Evolutionary conservation across 2,113 vertebrate genomes (phyloP).

Genomic region (Microtus pennsylvanicus): DNA sequence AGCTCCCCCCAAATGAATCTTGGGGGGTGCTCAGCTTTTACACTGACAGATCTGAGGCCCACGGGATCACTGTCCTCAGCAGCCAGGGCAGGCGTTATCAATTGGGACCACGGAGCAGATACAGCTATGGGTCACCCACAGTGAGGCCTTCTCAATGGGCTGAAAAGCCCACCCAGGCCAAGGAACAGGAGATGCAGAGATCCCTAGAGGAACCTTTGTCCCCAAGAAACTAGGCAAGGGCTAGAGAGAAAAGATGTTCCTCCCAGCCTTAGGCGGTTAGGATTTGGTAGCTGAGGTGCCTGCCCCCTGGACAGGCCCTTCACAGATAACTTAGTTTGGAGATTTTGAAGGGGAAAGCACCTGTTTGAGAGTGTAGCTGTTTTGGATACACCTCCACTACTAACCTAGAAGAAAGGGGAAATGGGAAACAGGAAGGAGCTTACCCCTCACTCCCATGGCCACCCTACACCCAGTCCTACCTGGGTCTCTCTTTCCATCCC

Average conservation of each 20-base stretch:
- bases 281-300: constrained; percentile 35
- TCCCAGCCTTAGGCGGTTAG: not conserved
- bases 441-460: not conserved
- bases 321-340: constrained; percentile 47
- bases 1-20: constrained; percentile 47
- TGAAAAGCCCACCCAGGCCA: not conserved
- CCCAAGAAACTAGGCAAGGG: constrained; percentile 11
- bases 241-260: not conserved
- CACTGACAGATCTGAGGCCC: constrained; percentile 82
- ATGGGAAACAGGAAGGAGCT: not conserved
- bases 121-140: constrained; percentile 54
- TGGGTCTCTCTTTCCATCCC: constrained; percentile 35
- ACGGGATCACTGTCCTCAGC: constrained; percentile 76
- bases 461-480: constrained; percentile 19
- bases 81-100: constrained; percentile 85
- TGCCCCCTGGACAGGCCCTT: not conserved
- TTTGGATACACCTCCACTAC: constrained; percentile 43
- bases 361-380: constrained; percentile 50
- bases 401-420: not conserved
- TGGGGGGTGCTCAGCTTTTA: constrained; percentile 55
- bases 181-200: not conserved
- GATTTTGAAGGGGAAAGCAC: constrained; percentile 50
- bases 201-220: not conserved
- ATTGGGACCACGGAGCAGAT: constrained; percentile 81
- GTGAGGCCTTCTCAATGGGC: constrained; percentile 18